Evolutionary conservation across 2,797 vertebrate genomes (phyloP), one percentile per base, ranked within the genome.

Genomic region (Moxostoma hubbsi): DNA sequence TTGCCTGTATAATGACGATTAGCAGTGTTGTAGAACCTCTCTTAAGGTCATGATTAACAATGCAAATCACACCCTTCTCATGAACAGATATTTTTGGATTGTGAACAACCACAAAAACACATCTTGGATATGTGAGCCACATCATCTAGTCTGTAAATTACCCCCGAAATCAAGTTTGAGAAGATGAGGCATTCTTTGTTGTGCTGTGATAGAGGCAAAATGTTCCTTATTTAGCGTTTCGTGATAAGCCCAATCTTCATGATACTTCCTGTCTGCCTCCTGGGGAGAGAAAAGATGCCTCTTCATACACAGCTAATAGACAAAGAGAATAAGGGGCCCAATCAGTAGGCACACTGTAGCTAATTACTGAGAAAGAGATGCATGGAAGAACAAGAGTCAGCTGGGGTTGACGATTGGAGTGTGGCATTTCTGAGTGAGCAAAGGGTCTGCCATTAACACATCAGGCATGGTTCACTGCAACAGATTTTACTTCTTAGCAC

Each of bases 221-320:
- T 84, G 83, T 75, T 81, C 83, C 87, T 89, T 91, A 91, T 92
- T 92, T 90, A 91, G 88, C 81, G 54, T 65, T 84, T 84, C 79
- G 81, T 83, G 87, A 87, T 86, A 80, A 80, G 9, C 83, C 81
- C 83, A 90, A 77, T 91, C 84, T 88, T 90, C 61, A 11, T 53
- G 67, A 81, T 84, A 77, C 83, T 88, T 92, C 87, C 86, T 87
- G 86, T 83, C 75, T 83, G 71, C 51, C 45, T 64, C 75, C 46
- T 66, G 74, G 71, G 82, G 87, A 87, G 84, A 85, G 86, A 45
- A 68, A 55, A 45, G 43, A 47, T 10, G 55, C 57, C 36, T 63
- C 50, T 53, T 46, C n/a, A 45, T 46, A 72, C 62, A 50, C 77
- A 6, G 84, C 66, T 88, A 86, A 88, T 88, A 85, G 77, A 79